Conservation (phyloP, 2,888 invertebrate genomes). For the Athripsodes cinereus region DNA sequence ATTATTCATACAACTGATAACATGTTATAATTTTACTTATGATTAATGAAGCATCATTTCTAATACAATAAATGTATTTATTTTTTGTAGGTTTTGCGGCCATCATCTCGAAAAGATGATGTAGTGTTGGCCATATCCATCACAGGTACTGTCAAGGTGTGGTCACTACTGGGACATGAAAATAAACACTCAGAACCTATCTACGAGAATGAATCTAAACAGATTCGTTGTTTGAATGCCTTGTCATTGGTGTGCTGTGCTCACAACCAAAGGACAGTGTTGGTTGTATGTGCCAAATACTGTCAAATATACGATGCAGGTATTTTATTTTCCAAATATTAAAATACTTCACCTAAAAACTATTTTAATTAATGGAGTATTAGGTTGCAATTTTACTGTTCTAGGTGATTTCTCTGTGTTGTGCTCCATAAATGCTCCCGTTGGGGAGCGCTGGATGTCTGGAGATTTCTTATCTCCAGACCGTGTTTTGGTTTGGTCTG, state of each 20-base stretch:
- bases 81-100: constrained; percentile 52
- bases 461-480: constrained; percentile 92
- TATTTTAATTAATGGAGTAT: background rate
- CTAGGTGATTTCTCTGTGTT: constrained; percentile 91
- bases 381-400: constrained; percentile 22
- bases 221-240: constrained; percentile 90
- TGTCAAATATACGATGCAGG: constrained; percentile 89
- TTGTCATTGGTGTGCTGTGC: constrained; percentile 89
- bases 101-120: constrained; percentile 82
- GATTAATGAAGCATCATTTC: no score
- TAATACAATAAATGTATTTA: no score
- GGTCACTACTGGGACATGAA: constrained; percentile 88
- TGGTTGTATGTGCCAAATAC: constrained; percentile 94
- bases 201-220: constrained; percentile 96
- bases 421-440: constrained; percentile 85
- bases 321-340: constrained; percentile 32
- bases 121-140: constrained; percentile 93
- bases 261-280: constrained; percentile 92
- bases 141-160: constrained; percentile 94
- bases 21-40: no score
- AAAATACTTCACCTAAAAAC: background rate
- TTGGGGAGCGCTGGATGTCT: constrained; percentile 90
- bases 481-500: constrained; percentile 90
- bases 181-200: constrained; percentile 81
- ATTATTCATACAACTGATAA: no score